Evolutionary conservation across 2,888 invertebrate species (phyloP).

Genomic region (Eulithis testata): DNA sequence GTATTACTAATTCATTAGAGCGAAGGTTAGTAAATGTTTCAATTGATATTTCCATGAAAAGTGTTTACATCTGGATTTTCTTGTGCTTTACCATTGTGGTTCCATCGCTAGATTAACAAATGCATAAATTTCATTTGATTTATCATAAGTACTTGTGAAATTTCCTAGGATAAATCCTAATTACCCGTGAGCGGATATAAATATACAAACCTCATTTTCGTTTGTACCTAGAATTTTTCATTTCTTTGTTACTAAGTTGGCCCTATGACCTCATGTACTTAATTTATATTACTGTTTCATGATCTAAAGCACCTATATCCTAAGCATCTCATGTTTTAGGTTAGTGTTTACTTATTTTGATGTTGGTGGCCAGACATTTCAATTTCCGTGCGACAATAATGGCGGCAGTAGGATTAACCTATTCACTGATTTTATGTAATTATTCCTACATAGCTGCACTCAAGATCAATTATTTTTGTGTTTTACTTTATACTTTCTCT

Average conservation of each 20-base stretch:
- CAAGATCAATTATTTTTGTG: conserved; percentile 56
- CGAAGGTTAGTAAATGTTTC: conserved; percentile 72
- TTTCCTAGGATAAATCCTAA: conserved; percentile 50
- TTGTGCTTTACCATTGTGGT: conserved; percentile 85
- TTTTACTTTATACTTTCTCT: conserved; percentile 69
- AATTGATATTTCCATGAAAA: conserved; percentile 76
- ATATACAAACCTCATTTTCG: conserved; percentile 77
- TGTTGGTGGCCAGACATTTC: conserved; percentile 79
- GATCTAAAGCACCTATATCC: conserved; percentile 7
- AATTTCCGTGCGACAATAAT: conserved; percentile 82
- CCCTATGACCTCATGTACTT: conserved; percentile 44
- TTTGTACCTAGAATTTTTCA: conserved; percentile 64
- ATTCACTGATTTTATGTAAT: conserved; percentile 69
- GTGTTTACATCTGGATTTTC: conserved; percentile 91
- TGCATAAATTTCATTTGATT: conserved; percentile 50
- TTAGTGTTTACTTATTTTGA: conserved; percentile 82
- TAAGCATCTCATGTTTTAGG: conserved; percentile 51
- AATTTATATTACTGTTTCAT: conserved; percentile 42
- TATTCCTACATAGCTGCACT: conserved; percentile 51
- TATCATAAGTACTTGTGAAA: conserved; percentile 37
- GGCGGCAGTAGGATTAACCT: conserved; percentile 84
- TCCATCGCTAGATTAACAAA: conserved; percentile 74
- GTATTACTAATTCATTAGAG: conserved; percentile 64
- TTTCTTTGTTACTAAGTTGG: conserved; percentile 75
- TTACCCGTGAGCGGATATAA: conserved; percentile 55